A percentile compares a stretch with the other conserved stretches of the same genome.
phyloP scores from a whole-genome alignment of 2,888 invertebrate genomes.

The Ophioninae sp. region DNA sequence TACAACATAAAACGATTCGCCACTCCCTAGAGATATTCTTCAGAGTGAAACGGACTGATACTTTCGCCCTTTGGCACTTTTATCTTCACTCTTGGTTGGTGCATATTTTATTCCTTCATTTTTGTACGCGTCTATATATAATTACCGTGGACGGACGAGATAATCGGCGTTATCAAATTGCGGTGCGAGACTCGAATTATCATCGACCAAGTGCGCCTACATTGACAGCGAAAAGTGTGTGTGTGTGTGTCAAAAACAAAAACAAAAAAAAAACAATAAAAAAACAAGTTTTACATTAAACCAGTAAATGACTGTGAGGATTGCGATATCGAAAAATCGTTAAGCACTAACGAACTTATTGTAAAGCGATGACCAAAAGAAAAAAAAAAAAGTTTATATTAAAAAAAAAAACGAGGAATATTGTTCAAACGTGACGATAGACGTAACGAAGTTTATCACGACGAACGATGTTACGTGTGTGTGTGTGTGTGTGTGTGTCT shows the following conservation, averaged over 20 bases:
- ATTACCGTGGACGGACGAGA: slow-evolving; percentile 29
- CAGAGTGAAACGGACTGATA: neutral
- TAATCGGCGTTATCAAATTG: slow-evolving; percentile 19
- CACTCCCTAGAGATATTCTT: slow-evolving; percentile 39
- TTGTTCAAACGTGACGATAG: slow-evolving; percentile 52
- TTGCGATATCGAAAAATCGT: slow-evolving; percentile 34
- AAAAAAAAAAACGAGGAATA: slow-evolving; percentile 50
- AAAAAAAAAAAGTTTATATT: slow-evolving; percentile 62
- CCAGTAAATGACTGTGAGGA: slow-evolving; percentile 36
- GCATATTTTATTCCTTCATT: slow-evolving; percentile 62
- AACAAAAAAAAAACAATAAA: slow-evolving; percentile 17
- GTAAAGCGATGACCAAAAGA: slow-evolving; percentile 66
- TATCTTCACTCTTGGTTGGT: slow-evolving; percentile 36
- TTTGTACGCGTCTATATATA: slow-evolving; percentile 59
- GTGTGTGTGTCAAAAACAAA: slow-evolving; percentile 1
- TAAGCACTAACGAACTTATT: slow-evolving; percentile 58
- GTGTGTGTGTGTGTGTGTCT: slow-evolving; percentile 20
- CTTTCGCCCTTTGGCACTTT: neutral
- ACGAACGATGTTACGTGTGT: slow-evolving; percentile 44
- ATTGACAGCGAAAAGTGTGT: slow-evolving; percentile 30
- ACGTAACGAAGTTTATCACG: slow-evolving; percentile 52
- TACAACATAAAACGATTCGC: slow-evolving; percentile 77
- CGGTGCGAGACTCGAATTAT: neutral
- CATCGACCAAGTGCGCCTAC: slow-evolving; percentile 34
- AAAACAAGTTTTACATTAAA: slow-evolving; percentile 24